These are phyloP conservation scores for Macrotrachela quadricornifera DNA, from an alignment of 1,140 invertebrate genomes.

Conservation along the genomic window DNA sequence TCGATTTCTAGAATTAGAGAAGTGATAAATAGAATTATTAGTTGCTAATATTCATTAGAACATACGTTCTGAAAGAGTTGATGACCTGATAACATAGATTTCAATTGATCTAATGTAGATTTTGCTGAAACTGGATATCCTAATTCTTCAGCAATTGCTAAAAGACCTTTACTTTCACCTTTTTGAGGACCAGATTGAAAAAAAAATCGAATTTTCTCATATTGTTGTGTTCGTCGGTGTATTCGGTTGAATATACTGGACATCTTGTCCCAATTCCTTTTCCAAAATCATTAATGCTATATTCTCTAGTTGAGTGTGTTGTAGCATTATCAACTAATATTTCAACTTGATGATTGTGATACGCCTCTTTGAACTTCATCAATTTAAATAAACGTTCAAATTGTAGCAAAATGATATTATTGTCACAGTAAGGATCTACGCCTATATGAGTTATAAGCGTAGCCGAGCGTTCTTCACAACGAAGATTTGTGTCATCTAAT, in stretches of 20 bases:
- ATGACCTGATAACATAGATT: too few species aligned
- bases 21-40: too few species aligned
- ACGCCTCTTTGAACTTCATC: neutral
- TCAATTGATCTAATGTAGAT: too few species aligned
- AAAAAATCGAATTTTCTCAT: neutral
- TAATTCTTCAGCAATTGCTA: neutral
- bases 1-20: too few species aligned
- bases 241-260: neutral
- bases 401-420: neutral
- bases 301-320: neutral
- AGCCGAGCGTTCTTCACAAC: neutral
- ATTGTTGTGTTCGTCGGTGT: neutral
- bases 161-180: neutral
- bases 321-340: neutral
- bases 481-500: too few species aligned
- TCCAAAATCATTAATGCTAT: neutral
- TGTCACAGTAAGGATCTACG: neutral
- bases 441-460: neutral
- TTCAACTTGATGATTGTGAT: neutral
- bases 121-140: too few species aligned
- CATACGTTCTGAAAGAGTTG: too few species aligned
- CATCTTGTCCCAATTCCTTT: neutral
- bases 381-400: neutral
- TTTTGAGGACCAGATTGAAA: neutral
- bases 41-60: too few species aligned